Conservation (phyloP, 2,888 invertebrate genomes). For the Apotomis betuletana region DNA sequence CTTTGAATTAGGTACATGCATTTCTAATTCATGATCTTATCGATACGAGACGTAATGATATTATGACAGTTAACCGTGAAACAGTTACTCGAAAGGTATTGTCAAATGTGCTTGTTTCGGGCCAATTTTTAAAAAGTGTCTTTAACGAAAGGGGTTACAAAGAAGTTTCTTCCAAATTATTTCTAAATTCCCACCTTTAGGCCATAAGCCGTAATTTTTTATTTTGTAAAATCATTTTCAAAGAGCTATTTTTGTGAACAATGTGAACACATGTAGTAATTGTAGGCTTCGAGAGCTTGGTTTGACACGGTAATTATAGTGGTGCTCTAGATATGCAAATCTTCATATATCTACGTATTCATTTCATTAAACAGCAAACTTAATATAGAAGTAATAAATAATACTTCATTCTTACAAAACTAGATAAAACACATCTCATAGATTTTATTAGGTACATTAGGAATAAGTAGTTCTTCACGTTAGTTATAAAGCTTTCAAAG, state of each 20-base stretch:
- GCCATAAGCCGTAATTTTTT: slow-evolving; percentile 26
- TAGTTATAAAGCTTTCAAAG: slow-evolving; percentile 20
- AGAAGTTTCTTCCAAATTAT: slow-evolving; percentile 34
- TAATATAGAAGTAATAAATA: slow-evolving; percentile 1
- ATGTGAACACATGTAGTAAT: slow-evolving; percentile 4
- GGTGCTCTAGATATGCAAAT: slow-evolving; percentile 33
- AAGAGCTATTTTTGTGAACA: slow-evolving; percentile 29
- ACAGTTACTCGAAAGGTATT: background rate
- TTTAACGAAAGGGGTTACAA: slow-evolving; percentile 1
- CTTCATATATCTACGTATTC: slow-evolving; percentile 1
- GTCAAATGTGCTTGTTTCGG: background rate
- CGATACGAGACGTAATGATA: background rate
- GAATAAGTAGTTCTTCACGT: slow-evolving; percentile 8
- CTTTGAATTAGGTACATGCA: background rate
- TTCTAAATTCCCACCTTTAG: slow-evolving; percentile 41
- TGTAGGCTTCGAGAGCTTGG: slow-evolving; percentile 30
- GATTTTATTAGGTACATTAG: background rate
- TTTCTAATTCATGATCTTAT: background rate
- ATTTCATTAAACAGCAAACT: background rate
- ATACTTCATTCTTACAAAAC: background rate
- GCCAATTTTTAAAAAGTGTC: slow-evolving; percentile 4
- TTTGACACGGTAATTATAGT: slow-evolving; percentile 31
- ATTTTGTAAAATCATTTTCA: slow-evolving; percentile 13
- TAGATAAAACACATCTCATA: slow-evolving; percentile 14
- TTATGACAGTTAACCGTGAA: background rate